A percentile compares a stretch with the other conserved stretches of the same genome.
These are phyloP conservation scores for Dipodomys ordii DNA, from an alignment of 2,113 vertebrate species.

Conservation along the genomic window DNA sequence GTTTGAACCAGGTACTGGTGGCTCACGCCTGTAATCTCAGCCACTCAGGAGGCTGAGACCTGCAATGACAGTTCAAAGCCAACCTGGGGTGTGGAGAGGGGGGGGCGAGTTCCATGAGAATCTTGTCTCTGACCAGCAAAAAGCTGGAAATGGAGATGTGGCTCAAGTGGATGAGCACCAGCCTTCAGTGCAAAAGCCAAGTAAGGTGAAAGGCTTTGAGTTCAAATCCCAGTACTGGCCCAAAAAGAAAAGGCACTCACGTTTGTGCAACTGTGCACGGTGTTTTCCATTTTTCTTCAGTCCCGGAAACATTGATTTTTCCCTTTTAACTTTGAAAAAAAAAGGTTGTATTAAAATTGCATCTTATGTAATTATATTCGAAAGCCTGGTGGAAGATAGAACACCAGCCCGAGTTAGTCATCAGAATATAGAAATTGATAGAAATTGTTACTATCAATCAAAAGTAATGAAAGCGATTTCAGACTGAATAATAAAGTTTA, in stretches of 20 bases:
- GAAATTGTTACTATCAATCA: conserved; percentile 65
- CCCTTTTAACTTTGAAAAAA: conserved; percentile 11
- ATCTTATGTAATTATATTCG: background rate
- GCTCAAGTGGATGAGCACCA: no score
- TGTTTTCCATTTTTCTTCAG: background rate
- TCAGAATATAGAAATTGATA: conserved; percentile 54
- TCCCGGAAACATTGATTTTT: background rate
- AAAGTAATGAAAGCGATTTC: conserved; percentile 76
- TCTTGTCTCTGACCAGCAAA: no score
- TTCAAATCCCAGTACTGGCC: background rate
- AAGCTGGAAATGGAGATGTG: no score
- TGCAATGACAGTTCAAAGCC: no score
- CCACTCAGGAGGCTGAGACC: no score
- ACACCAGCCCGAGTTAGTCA: background rate
- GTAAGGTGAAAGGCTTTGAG: background rate
- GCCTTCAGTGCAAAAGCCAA: background rate
- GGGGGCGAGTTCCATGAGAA: no score
- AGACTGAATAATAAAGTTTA: conserved; percentile 74
- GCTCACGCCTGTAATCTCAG: no score
- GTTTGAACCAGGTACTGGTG: no score
- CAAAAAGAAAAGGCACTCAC: background rate
- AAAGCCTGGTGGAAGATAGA: background rate
- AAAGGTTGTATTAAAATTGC: background rate
- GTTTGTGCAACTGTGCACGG: background rate
- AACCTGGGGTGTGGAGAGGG: no score